Percentiles rank a stretch among this genome's conserved stretches.
Evolutionary conservation across 92 coral and sea anemone genomes (phyloP).

Genomic region (Actinernus sp.): DNA sequence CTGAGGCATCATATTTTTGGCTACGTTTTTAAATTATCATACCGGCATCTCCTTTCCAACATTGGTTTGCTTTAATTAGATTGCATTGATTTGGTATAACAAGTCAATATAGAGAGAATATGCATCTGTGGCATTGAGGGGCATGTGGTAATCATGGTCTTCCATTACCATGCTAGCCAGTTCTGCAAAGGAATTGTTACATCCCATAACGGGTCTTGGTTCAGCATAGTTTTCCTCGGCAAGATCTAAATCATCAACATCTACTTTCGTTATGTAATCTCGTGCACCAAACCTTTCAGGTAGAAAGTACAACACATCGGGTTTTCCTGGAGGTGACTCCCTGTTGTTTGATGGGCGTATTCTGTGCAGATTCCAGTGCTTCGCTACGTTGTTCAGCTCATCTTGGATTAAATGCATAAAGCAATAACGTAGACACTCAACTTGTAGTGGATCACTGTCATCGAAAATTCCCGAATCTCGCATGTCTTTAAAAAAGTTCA

Average conservation of each 20-base stretch:
- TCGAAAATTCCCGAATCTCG: slow-evolving; percentile 25
- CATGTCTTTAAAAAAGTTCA: slow-evolving; percentile 22
- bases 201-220: slow-evolving; percentile 17
- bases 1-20: no score
- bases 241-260: slow-evolving; percentile 10
- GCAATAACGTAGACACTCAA: slow-evolving; percentile 26
- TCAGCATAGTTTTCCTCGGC: slow-evolving; percentile 27
- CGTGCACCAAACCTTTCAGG: slow-evolving; percentile 7
- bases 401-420: slow-evolving; percentile 29
- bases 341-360: slow-evolving; percentile 20
- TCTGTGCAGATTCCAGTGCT: slow-evolving; percentile 19
- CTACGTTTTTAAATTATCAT: no score
- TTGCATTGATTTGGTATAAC: slow-evolving; percentile 7
- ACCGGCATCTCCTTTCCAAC: no score
- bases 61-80: no score
- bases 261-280: slow-evolving; percentile 4
- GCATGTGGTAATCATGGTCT: slow-evolving; percentile 30
- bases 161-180: slow-evolving; percentile 44
- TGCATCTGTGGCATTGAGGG: slow-evolving; percentile 21
- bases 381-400: slow-evolving; percentile 14
- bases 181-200: slow-evolving; percentile 24
- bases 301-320: slow-evolving; percentile 16
- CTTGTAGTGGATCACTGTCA: slow-evolving; percentile 29
- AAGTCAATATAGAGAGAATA: slow-evolving; percentile 8
- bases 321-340: slow-evolving; percentile 22